These are phyloP conservation scores for Tetanocera ferruginea DNA, from an alignment of 2,888 invertebrate species.

Conservation along the genomic window DNA sequence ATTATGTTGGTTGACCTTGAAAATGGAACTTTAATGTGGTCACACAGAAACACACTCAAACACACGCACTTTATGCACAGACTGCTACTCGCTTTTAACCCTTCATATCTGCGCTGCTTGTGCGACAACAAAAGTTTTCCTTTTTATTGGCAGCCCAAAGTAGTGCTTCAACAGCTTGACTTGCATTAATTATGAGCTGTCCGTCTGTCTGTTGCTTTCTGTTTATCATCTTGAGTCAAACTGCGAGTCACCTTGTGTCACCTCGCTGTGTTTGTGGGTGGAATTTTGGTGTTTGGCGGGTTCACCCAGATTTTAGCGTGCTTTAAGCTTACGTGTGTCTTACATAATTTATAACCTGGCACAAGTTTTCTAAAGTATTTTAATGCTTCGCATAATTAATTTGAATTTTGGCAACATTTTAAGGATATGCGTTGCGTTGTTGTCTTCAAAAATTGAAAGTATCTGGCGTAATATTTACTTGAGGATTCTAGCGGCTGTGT, in stretches of 20 bases:
- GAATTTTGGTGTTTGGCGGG: background rate
- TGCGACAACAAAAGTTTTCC: conserved; percentile 31
- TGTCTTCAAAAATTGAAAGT: background rate
- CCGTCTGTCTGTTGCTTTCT: conserved; percentile 46
- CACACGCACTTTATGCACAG: background rate
- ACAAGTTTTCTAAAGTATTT: conserved; percentile 34
- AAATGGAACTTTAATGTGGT: conserved; percentile 14
- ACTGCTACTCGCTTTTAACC: background rate
- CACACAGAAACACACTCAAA: conserved; percentile 14
- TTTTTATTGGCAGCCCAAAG: background rate
- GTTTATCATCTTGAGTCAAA: too few species aligned
- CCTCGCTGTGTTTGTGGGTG: too few species aligned
- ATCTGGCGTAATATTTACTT: conserved; percentile 19
- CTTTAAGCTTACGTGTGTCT: conserved; percentile 12
- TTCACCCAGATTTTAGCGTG: conserved; percentile 11
- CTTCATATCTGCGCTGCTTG: background rate
- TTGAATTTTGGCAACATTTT: conserved; percentile 26
- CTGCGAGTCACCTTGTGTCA: too few species aligned
- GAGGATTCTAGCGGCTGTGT: background rate
- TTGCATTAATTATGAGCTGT: conserved; percentile 67
- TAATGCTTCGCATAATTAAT: conserved; percentile 44
- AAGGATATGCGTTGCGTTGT: background rate
- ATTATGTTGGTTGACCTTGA: conserved; percentile 11
- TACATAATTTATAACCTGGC: conserved; percentile 42
- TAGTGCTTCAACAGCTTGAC: conserved; percentile 45